Evolutionary conservation across 2,113 vertebrate species (phyloP), one percentile per base, ranked within the genome.

Genomic region (Lates calcarifer): DNA sequence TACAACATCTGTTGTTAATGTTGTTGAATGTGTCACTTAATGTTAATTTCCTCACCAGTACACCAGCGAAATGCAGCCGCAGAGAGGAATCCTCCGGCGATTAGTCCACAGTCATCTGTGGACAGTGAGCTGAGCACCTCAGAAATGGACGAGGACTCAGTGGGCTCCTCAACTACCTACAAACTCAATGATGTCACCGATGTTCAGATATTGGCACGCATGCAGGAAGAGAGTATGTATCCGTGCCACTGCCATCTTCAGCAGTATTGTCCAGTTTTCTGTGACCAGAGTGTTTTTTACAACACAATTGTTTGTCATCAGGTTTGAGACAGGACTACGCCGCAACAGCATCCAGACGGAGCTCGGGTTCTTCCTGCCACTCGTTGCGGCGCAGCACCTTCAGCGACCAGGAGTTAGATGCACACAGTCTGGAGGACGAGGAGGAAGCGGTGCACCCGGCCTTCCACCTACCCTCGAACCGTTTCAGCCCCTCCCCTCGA

Each of bases 111-210:
- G 72, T 99, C 98, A 0, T 99, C 98, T 28, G 94, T 98, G 90
- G 98, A 99, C 94, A 99, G 98, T 76, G 98, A 99, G 92, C 95
- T 99, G 91, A 99, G 98, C 95, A 97, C 98, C 53, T 99, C 98
- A 0, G 98, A 99, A 91, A 97, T 99, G 96, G 98, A 99, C 18
- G 98, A 99, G 94, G 98, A 99, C 93, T 99, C 98, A 0, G 96
- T 99, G 90, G 98, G 98, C 81, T 99, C 98, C 69, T 95, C 95
- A 0, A 94, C 73, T 0, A 97, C 97, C 87, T 99, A 99, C 94
- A 99, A 99, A 83, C 94, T 99, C 90, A 98, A 99, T 73, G 97
- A 99, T 83, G 97, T 99, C 93, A 99, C 98, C 0, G 98, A 99
- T 77, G 98, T 99, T 33, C 98, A 99, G 86, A 99, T 99, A 91